phyloP scores from a whole-genome alignment of 2,113 vertebrate species.

The Osmerus eperlanus region DNA sequence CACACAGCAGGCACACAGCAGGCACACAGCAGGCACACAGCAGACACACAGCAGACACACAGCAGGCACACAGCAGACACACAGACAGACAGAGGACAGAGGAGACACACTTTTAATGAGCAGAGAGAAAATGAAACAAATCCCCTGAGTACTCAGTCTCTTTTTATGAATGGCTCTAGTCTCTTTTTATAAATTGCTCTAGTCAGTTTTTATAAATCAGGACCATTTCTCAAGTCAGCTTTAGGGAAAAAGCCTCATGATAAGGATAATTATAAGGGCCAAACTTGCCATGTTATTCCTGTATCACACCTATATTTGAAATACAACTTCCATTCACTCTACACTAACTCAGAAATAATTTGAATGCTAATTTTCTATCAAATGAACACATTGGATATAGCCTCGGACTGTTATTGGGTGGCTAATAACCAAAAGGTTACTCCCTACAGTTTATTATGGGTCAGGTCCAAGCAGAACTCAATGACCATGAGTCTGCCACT shows the following conservation, averaged over 20 bases:
- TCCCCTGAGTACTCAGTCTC: constrained; percentile 11
- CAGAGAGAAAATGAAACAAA: neutral
- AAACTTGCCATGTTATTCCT: neutral
- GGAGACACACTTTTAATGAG: neutral
- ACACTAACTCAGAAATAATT: too few species aligned
- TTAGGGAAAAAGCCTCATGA: constrained; percentile 18
- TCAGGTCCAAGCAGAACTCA: too few species aligned
- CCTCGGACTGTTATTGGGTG: too few species aligned
- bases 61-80: neutral
- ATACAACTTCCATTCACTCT: too few species aligned
- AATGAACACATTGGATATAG: too few species aligned
- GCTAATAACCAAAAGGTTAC: neutral
- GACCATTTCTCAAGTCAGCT: constrained; percentile 39
- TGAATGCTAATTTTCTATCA: too few species aligned
- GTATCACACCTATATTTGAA: neutral
- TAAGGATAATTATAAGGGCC: neutral
- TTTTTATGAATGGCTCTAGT: constrained; percentile 51
- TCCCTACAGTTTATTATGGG: too few species aligned
- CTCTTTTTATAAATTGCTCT: constrained; percentile 50
- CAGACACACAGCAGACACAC: too few species aligned
- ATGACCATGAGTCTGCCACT: neutral
- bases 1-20: too few species aligned
- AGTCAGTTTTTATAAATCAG: constrained; percentile 49
- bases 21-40: too few species aligned
- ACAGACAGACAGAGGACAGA: neutral